Base-by-base conservation (phyloP, 2,113 vertebrate species). In the Nycticebus coucang region DNA sequence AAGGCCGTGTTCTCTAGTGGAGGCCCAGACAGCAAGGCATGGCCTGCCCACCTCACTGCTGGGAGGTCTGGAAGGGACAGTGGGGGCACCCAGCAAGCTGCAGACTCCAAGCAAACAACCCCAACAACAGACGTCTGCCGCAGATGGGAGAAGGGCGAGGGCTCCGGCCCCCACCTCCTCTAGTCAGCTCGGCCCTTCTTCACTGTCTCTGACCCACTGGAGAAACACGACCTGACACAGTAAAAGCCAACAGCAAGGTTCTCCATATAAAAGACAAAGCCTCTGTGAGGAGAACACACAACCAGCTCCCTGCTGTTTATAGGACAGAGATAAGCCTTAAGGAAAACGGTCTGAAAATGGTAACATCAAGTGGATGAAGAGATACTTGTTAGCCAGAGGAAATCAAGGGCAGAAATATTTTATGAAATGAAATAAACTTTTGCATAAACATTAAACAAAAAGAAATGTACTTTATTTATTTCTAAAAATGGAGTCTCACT, bases 181-280 rank as follows among this genome's bases (percentile, higher is more conserved):
- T 21, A 1, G 0, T 13, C 59, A 21, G 78, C 41, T 24, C 7
- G 1, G 19, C 11, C 79, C 5, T 19, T 30, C 37, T 28, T 9
- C 60, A 35, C 11, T 22, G 18, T 2, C 66, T 3, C 7, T 2
- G 15, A 57, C 50, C 72, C 26, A 26, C 30, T 0, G 0, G 0
- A 79, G 53, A 11, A 41, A 11, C 0, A 10, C 0, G 4, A 21
- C 87, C 57, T 30, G 57, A 66, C 17, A 30, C 2, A 0, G 45
- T 0, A 21, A 35, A 7, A 28, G 15, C 0, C 4, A 11, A 13
- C 0, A 6, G 22, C 8, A 2, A 74, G 50, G 33, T 14, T 15
- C 74, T 8, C 77, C 62, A 59, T 0, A 41, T 57, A 45, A 21
- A 57, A 72, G 22, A 30, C 64, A 60, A 59, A 17, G 21, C 18